Base-by-base conservation (phyloP, 2,888 invertebrate genomes). In the Hypselothyrea guttata region DNA sequence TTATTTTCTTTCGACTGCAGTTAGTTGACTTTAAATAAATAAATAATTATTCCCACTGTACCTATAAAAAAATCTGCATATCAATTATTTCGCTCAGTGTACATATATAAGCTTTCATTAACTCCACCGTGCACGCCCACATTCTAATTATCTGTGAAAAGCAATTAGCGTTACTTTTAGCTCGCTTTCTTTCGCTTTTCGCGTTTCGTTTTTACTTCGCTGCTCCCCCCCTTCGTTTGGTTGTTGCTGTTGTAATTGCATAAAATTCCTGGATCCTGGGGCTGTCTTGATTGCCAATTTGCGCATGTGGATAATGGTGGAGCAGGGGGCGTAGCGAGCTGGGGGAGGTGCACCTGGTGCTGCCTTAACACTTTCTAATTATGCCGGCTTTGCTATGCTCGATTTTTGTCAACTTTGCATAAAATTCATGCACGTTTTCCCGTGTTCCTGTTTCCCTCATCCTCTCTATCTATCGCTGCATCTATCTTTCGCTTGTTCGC, bases 331-430 rank as follows among this genome's bases (percentile, higher is more conserved):
- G 1, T 15, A 15, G 3, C n/a, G 4, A 7, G n/a, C 30, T 22
- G 22, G 22, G 22, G 22, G 22, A 22, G 22, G 22, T 5, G 38
- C 64, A 52, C 42, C 46, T 53, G 56, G 7, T 40, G 13, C 13
- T 53, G 53, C 42, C 54, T 56, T 57, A 64, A 62, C 59, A 66
- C 64, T 54, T 69, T 64, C 58, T 57, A 72, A 77, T 78, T 68
- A 63, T 71, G 64, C 53, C 51, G 62, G 65, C 67, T 60, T 75
- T 69, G 15, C 62, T 59, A 58, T 62, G 66, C 65, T 60, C 71
- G 58, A 64, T 75, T 84, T 84, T 82, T 64, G 84, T 75, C 67
- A 74, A 82, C 67, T 82, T 82, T 78, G 76, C 79, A 82, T 74
- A 72, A 82, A 82, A 78, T 74, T 72, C 66, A 61, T 65, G 70